Conservation (phyloP, 2,888 invertebrate species). For the Andrena minutula region DNA sequence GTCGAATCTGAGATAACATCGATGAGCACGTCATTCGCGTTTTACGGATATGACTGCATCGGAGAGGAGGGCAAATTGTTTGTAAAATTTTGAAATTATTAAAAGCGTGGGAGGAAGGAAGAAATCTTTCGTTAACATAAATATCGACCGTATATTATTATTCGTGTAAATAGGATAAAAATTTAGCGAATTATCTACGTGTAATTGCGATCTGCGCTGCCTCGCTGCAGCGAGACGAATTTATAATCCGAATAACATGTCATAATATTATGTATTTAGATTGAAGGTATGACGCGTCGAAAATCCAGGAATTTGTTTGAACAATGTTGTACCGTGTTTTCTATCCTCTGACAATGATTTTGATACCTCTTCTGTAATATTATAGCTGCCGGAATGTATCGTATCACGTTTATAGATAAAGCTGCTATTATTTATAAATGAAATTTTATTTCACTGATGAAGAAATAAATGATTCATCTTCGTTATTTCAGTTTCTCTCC, state of each 20-base stretch:
- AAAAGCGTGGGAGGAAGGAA: conserved; percentile 56
- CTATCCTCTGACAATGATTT: conserved; percentile 82
- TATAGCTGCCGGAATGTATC: conserved; percentile 66
- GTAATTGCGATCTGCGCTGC: conserved; percentile 61
- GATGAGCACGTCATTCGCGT: conserved; percentile 71
- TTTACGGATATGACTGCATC: conserved; percentile 74
- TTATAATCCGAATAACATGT: conserved; percentile 77
- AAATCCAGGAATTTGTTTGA: conserved; percentile 65
- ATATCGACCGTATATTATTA: conserved; percentile 80
- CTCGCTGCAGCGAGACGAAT: conserved; percentile 63
- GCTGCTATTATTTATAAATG: conserved; percentile 81
- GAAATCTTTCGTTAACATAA: conserved; percentile 77
- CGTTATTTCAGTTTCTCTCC: conserved; percentile 66
- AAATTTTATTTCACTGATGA: conserved; percentile 80
- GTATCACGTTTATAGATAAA: conserved; percentile 69
- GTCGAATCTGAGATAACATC: conserved; percentile 82
- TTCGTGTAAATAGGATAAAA: conserved; percentile 84
- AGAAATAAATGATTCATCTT: conserved; percentile 81
- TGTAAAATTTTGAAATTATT: conserved; percentile 79
- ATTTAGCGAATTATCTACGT: conserved; percentile 78
- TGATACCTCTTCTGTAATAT: conserved; percentile 79
- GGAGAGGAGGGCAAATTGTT: conserved; percentile 69
- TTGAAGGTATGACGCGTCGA: conserved; percentile 67
- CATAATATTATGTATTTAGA: conserved; percentile 78
- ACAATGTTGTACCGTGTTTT: conserved; percentile 79